Conservation (phyloP, 2,797 vertebrate genomes). For the Acrossocheilus fasciatus region DNA sequence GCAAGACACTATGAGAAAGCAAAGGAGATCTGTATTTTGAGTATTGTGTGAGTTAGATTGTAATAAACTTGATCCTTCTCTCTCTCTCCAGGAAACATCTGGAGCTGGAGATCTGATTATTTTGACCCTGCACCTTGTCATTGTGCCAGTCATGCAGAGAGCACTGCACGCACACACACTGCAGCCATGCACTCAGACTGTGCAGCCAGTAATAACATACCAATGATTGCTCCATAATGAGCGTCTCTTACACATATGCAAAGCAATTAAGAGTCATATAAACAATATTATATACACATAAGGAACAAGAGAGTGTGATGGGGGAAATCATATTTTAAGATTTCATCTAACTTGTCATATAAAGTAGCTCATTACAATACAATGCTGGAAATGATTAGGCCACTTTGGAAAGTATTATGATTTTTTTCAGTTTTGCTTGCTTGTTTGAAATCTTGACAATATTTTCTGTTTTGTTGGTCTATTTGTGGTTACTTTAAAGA, state of each 20-base stretch:
- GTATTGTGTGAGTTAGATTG: slow-evolving; percentile 6
- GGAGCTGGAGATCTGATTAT: slow-evolving; percentile 64
- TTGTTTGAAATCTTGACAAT: slow-evolving; percentile 9
- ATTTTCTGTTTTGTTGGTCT: background rate
- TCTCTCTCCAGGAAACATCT: slow-evolving; percentile 65
- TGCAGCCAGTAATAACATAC: slow-evolving; percentile 54
- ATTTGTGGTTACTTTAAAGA: slow-evolving; percentile 10
- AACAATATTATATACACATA: slow-evolving; percentile 11
- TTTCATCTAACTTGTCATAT: background rate
- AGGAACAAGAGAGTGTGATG: background rate
- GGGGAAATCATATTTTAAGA: slow-evolving; percentile 3
- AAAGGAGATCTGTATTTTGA: slow-evolving; percentile 40
- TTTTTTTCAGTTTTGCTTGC: background rate
- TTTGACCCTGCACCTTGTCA: slow-evolving; percentile 65
- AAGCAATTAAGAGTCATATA: slow-evolving; percentile 39
- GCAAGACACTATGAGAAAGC: slow-evolving; percentile 3
- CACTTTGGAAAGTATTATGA: background rate
- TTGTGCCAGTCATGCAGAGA: slow-evolving; percentile 50
- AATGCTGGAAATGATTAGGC: background rate
- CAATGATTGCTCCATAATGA: slow-evolving; percentile 43
- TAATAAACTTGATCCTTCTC: background rate
- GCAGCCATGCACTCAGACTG: slow-evolving; percentile 37
- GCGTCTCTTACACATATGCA: slow-evolving; percentile 19
- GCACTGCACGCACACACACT: slow-evolving; percentile 43
- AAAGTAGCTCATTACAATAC: background rate